Conservation (phyloP, 2,113 vertebrate genomes). For the Gnathonemus longibarbis region DNA sequence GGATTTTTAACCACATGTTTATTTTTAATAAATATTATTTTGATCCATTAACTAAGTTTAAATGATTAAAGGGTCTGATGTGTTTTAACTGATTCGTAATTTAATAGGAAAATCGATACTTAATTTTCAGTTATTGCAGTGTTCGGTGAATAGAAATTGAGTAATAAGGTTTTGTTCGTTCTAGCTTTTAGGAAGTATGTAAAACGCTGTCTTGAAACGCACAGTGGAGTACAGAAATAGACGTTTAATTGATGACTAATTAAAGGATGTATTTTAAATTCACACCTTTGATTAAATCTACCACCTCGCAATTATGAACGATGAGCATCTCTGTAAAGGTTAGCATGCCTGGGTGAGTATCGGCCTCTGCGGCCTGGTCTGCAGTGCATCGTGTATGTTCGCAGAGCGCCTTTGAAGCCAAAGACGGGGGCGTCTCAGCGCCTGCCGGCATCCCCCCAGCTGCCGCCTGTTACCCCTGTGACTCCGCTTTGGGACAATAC, state of each 20-base stretch:
- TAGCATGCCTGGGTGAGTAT: not conserved
- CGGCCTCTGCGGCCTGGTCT: not conserved
- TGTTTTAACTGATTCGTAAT: not conserved
- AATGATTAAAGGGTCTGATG: not conserved
- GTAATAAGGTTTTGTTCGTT: not conserved
- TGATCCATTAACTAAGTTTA: not conserved
- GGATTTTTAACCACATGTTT: not conserved
- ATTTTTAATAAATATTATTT: not conserved
- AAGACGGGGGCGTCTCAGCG: slow-evolving; percentile 69
- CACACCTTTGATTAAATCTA: not conserved
- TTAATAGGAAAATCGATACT: not conserved
- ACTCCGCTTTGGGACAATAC: slow-evolving; percentile 81
- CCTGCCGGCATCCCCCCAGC: slow-evolving; percentile 71
- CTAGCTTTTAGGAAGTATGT: not conserved
- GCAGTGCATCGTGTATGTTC: slow-evolving; percentile 15
- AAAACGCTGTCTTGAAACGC: not conserved
- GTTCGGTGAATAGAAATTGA: not conserved
- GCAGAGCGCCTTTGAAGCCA: slow-evolving; percentile 77
- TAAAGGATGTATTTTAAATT: not conserved
- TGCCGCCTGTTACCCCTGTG: slow-evolving; percentile 78
- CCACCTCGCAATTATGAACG: not conserved
- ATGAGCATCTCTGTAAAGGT: not conserved
- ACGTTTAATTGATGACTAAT: not conserved
- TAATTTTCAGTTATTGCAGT: not conserved
- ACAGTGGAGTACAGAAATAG: not conserved